Evolutionary conservation across 2,888 invertebrate species (phyloP).

Genomic region (Salticus scenicus): DNA sequence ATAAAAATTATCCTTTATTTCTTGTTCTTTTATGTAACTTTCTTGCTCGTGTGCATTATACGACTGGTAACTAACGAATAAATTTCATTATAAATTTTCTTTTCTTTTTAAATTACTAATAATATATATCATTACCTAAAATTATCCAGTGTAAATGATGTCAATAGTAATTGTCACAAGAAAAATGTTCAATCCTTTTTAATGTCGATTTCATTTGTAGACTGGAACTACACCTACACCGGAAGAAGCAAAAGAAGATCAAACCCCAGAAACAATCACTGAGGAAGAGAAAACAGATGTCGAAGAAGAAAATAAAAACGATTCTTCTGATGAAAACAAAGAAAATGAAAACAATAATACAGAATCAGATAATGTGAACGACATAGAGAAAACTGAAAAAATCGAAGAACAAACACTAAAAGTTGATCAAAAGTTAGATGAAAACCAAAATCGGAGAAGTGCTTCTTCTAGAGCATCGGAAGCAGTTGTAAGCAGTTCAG

Average conservation of each 20-base stretch:
- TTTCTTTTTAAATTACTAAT: too few species aligned
- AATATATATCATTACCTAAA: too few species aligned
- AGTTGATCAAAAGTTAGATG: neutral
- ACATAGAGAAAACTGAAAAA: neutral
- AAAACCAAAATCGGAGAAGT: neutral
- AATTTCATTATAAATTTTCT: too few species aligned
- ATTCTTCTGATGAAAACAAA: slow-evolving; percentile 29
- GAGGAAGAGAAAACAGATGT: neutral
- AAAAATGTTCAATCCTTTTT: too few species aligned
- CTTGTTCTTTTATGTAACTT: too few species aligned
- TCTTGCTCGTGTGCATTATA: too few species aligned
- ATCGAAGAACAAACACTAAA: neutral
- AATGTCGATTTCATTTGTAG: neutral
- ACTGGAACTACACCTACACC: slow-evolving; percentile 12
- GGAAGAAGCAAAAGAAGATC: slow-evolving; percentile 13
- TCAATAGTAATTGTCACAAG: too few species aligned
- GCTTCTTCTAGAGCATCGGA: slow-evolving; percentile 5
- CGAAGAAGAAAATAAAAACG: slow-evolving; percentile 14
- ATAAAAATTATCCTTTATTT: too few species aligned
- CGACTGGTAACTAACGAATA: too few species aligned
- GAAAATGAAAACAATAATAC: slow-evolving; percentile 14
- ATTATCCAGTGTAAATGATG: too few species aligned
- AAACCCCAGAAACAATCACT: slow-evolving; percentile 23
- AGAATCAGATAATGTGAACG: neutral
- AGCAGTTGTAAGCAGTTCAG: slow-evolving; percentile 43